Evolutionary conservation across 1,140 invertebrate species (phyloP), one percentile per base, ranked within the genome.

Genomic region (Plutomurus gul): DNA sequence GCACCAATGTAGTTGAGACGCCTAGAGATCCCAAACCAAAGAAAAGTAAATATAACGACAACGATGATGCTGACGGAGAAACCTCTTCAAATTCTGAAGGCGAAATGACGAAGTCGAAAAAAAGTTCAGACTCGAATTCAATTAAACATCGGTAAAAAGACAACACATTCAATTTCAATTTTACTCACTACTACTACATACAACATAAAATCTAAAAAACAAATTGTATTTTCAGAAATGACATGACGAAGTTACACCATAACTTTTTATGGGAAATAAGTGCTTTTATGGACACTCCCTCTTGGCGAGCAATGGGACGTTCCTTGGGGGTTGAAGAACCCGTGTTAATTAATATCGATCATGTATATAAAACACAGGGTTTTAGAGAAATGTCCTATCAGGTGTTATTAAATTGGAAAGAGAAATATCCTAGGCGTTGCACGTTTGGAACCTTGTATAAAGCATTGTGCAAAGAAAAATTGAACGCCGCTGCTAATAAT

Each of bases 381-480:
- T 81, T 82, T n/a, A 46, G 85, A 20, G 85, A 86, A 76, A 85
- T 84, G 71, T 80, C 84, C 0, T 86, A 85, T 70, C 85, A 86
- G 74, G 84, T 85, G 81, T 78, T 86, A 22, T 46, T 85, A 10
- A 49, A 79, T 30, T 86, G 85, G 85, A 85, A 84, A 72, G 80
- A 81, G 16, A 81, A 81, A 16, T 77, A 75, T 72, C 84, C 84
- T 4, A 74, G 76, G 25, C 79, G 84, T 25, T 85, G 84, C 51
- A 86, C 82, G 5, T 85, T 82, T 78, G 85, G 85, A 3, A 65
- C 22, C 16, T 65, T 86, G 11, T 85, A 86, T 80, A 56, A 37
- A 20, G 81, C 84, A 3, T 73, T 85, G 1, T 40, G 76, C 11
- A 82, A 84, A 60, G 85, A 84, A 60, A 83, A 78, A 27, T 84